Evolutionary conservation across 2,113 vertebrate species (phyloP).

Genomic region (Stomatorhinus ivindoensis): DNA sequence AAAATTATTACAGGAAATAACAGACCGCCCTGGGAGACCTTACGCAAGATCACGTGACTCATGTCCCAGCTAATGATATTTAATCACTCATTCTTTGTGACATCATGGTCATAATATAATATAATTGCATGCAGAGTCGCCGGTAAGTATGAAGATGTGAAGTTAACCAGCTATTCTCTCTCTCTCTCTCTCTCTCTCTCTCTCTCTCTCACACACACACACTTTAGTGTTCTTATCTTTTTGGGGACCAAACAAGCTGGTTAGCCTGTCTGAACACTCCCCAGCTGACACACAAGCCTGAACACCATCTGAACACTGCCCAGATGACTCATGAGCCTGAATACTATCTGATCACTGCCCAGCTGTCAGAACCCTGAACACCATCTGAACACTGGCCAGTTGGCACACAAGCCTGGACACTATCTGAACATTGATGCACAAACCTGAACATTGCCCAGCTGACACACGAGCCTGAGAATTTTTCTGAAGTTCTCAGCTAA

Average conservation of each 20-base stretch:
- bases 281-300: no score
- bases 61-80: neutral
- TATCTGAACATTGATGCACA: no score
- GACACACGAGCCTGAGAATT: no score
- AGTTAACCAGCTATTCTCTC: neutral
- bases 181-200: no score
- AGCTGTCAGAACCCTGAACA: neutral
- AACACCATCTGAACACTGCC: neutral
- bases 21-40: neutral
- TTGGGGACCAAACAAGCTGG: neutral
- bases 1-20: neutral
- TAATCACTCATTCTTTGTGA: neutral
- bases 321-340: neutral
- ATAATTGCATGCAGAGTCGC: neutral
- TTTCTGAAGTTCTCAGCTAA: no score
- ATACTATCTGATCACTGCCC: neutral
- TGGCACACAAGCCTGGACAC: no score
- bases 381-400: neutral
- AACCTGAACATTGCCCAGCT: no score
- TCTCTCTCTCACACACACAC: no score
- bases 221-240: no score
- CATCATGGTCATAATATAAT: neutral
- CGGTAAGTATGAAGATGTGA: neutral
- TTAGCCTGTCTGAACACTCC: neutral
- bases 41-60: neutral